These are phyloP conservation scores for Rhyacophila evoluta DNA, from an alignment of 2,888 invertebrate species.

Conservation along the genomic window DNA sequence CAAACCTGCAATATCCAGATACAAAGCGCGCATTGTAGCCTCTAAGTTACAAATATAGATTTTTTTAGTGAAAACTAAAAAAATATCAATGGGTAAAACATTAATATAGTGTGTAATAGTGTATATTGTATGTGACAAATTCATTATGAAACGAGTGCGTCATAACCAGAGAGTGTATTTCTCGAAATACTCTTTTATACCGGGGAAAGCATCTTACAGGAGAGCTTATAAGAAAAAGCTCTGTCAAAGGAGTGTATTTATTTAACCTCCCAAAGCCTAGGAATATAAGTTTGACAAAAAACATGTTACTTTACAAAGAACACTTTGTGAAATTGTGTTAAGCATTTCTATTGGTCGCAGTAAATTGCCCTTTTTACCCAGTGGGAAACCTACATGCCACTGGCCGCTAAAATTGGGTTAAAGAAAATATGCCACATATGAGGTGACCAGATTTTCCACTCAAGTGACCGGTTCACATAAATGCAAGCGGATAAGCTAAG, in stretches of 20 bases:
- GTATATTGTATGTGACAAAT: too few species aligned
- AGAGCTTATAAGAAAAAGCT: not conserved
- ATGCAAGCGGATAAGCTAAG: too few species aligned
- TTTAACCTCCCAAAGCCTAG: not conserved
- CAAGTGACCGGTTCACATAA: not conserved
- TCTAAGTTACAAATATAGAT: too few species aligned
- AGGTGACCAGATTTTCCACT: conserved; percentile 2
- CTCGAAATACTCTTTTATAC: not conserved
- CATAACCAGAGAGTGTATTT: too few species aligned
- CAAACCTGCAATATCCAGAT: too few species aligned
- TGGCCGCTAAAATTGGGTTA: conserved; percentile 16
- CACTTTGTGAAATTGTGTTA: conserved; percentile 48
- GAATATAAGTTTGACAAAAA: conserved; percentile 22
- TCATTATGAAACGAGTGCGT: too few species aligned
- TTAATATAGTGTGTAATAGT: too few species aligned
- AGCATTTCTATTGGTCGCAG: conserved; percentile 43
- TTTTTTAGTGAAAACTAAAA: too few species aligned
- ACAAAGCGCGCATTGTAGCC: too few species aligned
- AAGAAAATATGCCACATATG: conserved; percentile 25
- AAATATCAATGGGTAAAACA: too few species aligned
- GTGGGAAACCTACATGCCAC: conserved; percentile 11
- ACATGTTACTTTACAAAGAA: conserved; percentile 19
- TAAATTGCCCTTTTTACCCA: conserved; percentile 43
- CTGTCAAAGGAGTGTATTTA: conserved; percentile 11
- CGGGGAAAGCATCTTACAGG: not conserved